phyloP scores from a whole-genome alignment of 2,888 invertebrate genomes.

The Protodeltote pygarga region DNA sequence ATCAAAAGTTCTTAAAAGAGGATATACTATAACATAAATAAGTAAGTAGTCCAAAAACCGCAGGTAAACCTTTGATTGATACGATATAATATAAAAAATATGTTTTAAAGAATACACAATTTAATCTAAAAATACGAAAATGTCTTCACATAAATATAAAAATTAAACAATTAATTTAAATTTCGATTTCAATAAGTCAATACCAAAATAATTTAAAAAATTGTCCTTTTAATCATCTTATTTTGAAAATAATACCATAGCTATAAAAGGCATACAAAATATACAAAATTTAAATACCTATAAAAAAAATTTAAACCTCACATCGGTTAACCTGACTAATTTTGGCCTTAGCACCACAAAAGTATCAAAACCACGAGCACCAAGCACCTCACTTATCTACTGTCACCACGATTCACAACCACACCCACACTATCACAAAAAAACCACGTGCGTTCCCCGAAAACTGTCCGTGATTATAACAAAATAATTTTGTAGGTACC shows the following conservation, averaged over 20 bases:
- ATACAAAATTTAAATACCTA: neutral
- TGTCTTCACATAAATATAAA: no score
- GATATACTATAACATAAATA: no score
- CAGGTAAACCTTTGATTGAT: no score
- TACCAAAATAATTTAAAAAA: no score
- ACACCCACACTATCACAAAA: slow-evolving; percentile 42
- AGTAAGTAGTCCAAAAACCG: no score
- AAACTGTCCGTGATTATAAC: slow-evolving; percentile 71
- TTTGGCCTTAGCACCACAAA: slow-evolving; percentile 2
- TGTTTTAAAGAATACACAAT: no score
- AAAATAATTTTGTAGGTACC: slow-evolving; percentile 76
- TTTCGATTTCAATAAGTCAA: no score
- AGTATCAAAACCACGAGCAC: slow-evolving; percentile 24
- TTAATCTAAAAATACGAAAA: no score
- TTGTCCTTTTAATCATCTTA: neutral
- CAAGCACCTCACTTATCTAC: slow-evolving; percentile 30
- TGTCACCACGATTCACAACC: slow-evolving; percentile 30
- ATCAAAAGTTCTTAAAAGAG: no score
- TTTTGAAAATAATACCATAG: neutral
- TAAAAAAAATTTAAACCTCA: neutral
- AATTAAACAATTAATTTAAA: no score
- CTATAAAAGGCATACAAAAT: neutral
- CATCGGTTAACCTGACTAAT: slow-evolving; percentile 9
- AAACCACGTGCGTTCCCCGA: slow-evolving; percentile 65
- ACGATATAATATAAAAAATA: no score